A percentile compares a stretch with the other conserved stretches of the same genome.
Conservation (phyloP, 2,888 invertebrate genomes). For the Nycteola revayana region DNA sequence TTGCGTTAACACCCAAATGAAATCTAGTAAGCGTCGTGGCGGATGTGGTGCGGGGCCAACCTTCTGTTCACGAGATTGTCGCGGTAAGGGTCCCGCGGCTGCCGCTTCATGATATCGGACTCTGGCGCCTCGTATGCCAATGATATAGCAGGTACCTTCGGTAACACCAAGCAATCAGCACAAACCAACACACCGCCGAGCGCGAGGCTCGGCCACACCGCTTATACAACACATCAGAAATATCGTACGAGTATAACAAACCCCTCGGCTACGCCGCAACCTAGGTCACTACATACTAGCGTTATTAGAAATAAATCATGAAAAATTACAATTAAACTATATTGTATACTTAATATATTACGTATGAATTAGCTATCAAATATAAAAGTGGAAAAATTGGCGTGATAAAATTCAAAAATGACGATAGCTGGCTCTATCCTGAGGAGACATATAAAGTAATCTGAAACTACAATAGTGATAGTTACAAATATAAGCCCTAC, state of each 20-base stretch:
- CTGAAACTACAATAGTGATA: slow-evolving; percentile 70
- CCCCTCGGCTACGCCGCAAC: slow-evolving; percentile 45
- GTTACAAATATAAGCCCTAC: slow-evolving; percentile 65
- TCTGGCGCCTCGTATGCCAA: slow-evolving; percentile 99
- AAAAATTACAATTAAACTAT: slow-evolving; percentile 44
- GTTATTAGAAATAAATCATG: slow-evolving; percentile 36
- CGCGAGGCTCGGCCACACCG: slow-evolving; percentile 37
- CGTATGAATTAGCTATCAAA: slow-evolving; percentile 60
- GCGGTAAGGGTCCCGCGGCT: slow-evolving; percentile 98
- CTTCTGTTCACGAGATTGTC: slow-evolving; percentile 99
- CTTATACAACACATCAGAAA: slow-evolving; percentile 51
- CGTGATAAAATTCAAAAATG: slow-evolving; percentile 58
- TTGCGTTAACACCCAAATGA: slow-evolving; percentile 72
- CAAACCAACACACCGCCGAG: slow-evolving; percentile 52
- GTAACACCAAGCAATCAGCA: slow-evolving; percentile 82
- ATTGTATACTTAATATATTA: slow-evolving; percentile 52
- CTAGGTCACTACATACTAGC: slow-evolving; percentile 49
- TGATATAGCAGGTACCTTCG: slow-evolving; percentile 98
- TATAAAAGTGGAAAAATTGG: slow-evolving; percentile 62
- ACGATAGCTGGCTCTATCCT: slow-evolving; percentile 53
- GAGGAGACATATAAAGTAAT: slow-evolving; percentile 51
- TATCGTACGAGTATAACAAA: slow-evolving; percentile 55
- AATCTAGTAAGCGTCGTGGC: slow-evolving; percentile 59
- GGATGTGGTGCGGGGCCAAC: slow-evolving; percentile 82
- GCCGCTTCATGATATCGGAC: slow-evolving; percentile 99